Evolutionary conservation across 2,888 invertebrate species (phyloP).

Genomic region (Dendrolimus pini): DNA sequence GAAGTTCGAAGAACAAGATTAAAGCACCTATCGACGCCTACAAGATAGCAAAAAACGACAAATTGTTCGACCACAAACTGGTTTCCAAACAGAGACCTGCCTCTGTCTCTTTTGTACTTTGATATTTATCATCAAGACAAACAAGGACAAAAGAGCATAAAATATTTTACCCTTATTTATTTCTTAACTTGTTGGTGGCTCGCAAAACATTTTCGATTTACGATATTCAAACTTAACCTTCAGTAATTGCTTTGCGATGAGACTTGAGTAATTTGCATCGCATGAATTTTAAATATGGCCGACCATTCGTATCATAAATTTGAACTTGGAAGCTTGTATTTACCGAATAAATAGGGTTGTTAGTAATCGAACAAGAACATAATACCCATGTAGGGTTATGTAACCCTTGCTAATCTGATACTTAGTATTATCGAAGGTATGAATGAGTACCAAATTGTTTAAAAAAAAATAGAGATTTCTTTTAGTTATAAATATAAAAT

Average conservation of each 20-base stretch:
- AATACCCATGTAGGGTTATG: too few relatives aligned
- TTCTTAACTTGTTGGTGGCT: slow-evolving; percentile 66
- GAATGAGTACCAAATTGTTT: too few relatives aligned
- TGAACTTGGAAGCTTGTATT: slow-evolving; percentile 36
- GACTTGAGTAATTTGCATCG: slow-evolving; percentile 55
- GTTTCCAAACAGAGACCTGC: slow-evolving; percentile 55
- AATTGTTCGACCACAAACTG: slow-evolving; percentile 52
- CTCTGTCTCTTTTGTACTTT: slow-evolving; percentile 26
- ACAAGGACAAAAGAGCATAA: slow-evolving; percentile 26
- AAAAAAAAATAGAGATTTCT: too few relatives aligned
- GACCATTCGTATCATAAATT: slow-evolving; percentile 33
- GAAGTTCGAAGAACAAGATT: slow-evolving; percentile 53
- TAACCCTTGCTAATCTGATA: too few relatives aligned
- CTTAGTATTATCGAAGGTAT: too few relatives aligned
- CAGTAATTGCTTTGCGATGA: slow-evolving; percentile 46
- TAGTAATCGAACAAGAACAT: neutral
- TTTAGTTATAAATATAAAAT: too few relatives aligned
- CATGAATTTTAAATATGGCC: slow-evolving; percentile 52
- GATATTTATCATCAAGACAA: slow-evolving; percentile 6
- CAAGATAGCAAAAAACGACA: slow-evolving; percentile 47
- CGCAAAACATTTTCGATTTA: slow-evolving; percentile 64
- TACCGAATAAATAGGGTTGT: slow-evolving; percentile 11
- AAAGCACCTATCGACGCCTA: slow-evolving; percentile 61
- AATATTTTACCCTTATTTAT: slow-evolving; percentile 59
- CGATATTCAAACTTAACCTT: slow-evolving; percentile 34